Percentiles rank a stretch among this genome's conserved stretches.
Evolutionary conservation across 2,888 invertebrate genomes (phyloP).

Genomic region (Mellilla xanthometata): DNA sequence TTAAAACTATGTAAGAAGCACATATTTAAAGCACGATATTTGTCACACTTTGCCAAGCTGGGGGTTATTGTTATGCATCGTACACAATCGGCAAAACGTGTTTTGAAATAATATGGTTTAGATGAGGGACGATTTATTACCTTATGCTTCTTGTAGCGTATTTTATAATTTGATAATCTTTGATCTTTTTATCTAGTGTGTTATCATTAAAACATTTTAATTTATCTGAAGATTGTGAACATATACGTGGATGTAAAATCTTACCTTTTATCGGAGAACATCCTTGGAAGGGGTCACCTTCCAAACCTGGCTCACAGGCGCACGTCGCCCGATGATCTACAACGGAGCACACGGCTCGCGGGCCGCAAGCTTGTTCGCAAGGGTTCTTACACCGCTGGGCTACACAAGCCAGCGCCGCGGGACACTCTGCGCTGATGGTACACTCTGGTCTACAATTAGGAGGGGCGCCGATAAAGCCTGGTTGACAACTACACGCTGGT

Average conservation of each 20-base stretch:
- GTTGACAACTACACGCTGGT: constrained; percentile 84
- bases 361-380: constrained; percentile 86
- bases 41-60: constrained; percentile 77
- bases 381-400: constrained; percentile 85
- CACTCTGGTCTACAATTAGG: constrained; percentile 88
- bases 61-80: constrained; percentile 68
- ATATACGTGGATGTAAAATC: no score
- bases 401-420: constrained; percentile 85
- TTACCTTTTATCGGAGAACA: constrained; percentile 73
- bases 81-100: constrained; percentile 19
- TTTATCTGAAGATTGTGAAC: no score
- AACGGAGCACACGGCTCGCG: constrained; percentile 80
- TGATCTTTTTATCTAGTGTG: no score
- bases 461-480: constrained; percentile 84
- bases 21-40: constrained; percentile 66
- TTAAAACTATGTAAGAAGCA: constrained; percentile 56
- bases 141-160: constrained; percentile 1
- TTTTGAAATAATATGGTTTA: constrained; percentile 9
- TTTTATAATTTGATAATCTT: no score
- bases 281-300: constrained; percentile 85
- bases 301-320: constrained; percentile 82
- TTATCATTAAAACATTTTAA: no score
- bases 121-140: constrained; percentile 13
- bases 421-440: constrained; percentile 86
- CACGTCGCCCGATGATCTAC: constrained; percentile 86